Evolutionary conservation across 2,888 invertebrate species (phyloP).

Genomic region (Osmoderma eremita): DNA sequence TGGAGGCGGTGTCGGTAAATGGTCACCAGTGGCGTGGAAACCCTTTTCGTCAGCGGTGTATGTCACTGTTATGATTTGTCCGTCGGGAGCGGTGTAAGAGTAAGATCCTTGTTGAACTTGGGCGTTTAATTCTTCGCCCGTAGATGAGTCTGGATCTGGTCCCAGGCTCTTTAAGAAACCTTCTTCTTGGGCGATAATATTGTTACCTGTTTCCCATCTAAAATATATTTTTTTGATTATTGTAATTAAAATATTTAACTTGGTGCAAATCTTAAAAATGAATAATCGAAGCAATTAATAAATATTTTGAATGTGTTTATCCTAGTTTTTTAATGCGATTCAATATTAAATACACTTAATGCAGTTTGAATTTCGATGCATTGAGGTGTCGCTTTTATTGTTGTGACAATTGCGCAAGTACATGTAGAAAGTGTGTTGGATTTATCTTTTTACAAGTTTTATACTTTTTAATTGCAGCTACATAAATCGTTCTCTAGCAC

Average conservation of each 20-base stretch:
- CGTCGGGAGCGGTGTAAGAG: conserved; percentile 82
- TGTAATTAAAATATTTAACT: too few species aligned
- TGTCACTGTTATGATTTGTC: conserved; percentile 77
- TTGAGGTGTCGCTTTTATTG: too few species aligned
- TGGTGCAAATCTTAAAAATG: too few species aligned
- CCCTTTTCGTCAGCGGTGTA: conserved; percentile 86
- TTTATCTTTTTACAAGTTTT: too few species aligned
- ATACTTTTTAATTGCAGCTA: too few species aligned
- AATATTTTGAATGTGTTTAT: too few species aligned
- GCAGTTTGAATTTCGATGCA: neutral
- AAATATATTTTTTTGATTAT: conserved; percentile 35
- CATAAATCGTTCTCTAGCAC: too few species aligned
- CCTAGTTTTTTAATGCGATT: too few species aligned
- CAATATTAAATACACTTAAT: neutral
- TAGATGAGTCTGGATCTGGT: conserved; percentile 60
- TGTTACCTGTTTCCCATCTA: conserved; percentile 86
- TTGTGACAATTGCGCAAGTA: too few species aligned
- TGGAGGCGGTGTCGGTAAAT: conserved; percentile 85
- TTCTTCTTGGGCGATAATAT: conserved; percentile 81
- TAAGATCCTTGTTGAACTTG: conserved; percentile 83
- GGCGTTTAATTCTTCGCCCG: conserved; percentile 73
- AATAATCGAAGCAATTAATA: too few species aligned
- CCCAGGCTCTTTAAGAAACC: conserved; percentile 75
- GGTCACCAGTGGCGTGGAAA: conserved; percentile 83
- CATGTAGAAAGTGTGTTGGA: too few species aligned